Conservation (phyloP, 30 jellyfish, hydroid and myxozoan species). For the Hydra vulgaris region DNA sequence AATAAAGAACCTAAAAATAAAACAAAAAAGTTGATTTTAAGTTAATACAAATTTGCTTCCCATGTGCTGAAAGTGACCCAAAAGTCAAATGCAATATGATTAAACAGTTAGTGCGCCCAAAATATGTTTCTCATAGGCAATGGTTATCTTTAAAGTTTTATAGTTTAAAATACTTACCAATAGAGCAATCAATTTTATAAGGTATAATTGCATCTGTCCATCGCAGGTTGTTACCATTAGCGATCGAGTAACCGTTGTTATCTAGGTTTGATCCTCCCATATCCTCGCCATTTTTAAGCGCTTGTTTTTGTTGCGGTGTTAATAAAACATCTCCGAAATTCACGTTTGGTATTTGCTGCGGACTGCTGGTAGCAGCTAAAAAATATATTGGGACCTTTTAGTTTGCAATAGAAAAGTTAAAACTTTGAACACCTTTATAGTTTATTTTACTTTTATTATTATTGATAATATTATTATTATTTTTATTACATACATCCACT, state of each 20-base stretch:
- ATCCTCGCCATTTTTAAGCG: slow-evolving; percentile 51
- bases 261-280: slow-evolving; percentile 45
- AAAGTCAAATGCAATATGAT: no score
- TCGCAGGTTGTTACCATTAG: slow-evolving; percentile 45
- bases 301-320: slow-evolving; percentile 54
- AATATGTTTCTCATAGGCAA: background rate
- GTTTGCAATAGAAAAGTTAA: no score
- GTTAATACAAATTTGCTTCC: no score
- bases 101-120: no score
- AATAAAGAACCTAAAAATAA: no score
- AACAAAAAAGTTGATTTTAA: no score
- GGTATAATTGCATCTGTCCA: slow-evolving; percentile 93
- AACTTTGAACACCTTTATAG: no score
- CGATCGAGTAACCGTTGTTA: slow-evolving; percentile 49
- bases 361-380: slow-evolving; percentile 21
- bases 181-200: slow-evolving; percentile 58
- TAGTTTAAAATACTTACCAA: slow-evolving; percentile 14
- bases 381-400: background rate
- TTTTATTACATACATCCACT: background rate
- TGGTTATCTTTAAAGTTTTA: background rate
- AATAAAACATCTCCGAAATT: slow-evolving; percentile 29
- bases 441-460: background rate
- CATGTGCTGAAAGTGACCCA: no score
- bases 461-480: no score
- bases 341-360: slow-evolving; percentile 22